These are phyloP conservation scores for Xiphophorus couchianus DNA, from an alignment of 2,113 vertebrate species.

Conservation along the genomic window DNA sequence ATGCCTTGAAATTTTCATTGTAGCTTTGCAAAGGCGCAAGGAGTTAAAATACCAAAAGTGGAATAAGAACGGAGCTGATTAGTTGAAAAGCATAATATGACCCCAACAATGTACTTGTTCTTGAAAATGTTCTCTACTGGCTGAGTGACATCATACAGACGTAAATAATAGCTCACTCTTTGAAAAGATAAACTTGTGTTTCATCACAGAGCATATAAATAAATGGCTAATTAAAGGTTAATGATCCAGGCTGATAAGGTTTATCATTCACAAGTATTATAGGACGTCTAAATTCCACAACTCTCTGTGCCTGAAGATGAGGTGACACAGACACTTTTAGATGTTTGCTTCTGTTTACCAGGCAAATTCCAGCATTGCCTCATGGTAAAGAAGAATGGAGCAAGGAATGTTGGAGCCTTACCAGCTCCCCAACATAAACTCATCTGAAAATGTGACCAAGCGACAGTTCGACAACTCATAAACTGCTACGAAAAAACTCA, in stretches of 20 bases:
- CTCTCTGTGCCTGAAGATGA: constrained; percentile 42
- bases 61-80: constrained; percentile 50
- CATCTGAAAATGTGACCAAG: constrained; percentile 53
- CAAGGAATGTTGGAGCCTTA: constrained; percentile 58
- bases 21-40: constrained; percentile 36
- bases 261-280: constrained; percentile 8
- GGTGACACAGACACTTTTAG: constrained; percentile 59
- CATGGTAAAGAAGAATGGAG: constrained; percentile 48
- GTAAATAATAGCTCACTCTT: constrained; percentile 49
- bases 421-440: constrained; percentile 59
- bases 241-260: background rate
- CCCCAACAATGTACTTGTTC: constrained; percentile 34
- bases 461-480: constrained; percentile 17
- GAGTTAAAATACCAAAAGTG: constrained; percentile 67
- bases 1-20: too few relatives aligned
- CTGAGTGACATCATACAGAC: constrained; percentile 45
- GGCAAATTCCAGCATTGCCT: constrained; percentile 73
- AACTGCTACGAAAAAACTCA: background rate
- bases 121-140: constrained; percentile 22
- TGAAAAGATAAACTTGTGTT: background rate
- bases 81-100: constrained; percentile 47
- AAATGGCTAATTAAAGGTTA: background rate
- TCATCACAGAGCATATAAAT: background rate
- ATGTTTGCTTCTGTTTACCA: constrained; percentile 68
- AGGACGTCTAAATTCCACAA: constrained; percentile 58